Percentiles rank a stretch among this genome's conserved stretches.
Evolutionary conservation across 2,113 vertebrate species (phyloP).

Genomic region (Fulica atra): DNA sequence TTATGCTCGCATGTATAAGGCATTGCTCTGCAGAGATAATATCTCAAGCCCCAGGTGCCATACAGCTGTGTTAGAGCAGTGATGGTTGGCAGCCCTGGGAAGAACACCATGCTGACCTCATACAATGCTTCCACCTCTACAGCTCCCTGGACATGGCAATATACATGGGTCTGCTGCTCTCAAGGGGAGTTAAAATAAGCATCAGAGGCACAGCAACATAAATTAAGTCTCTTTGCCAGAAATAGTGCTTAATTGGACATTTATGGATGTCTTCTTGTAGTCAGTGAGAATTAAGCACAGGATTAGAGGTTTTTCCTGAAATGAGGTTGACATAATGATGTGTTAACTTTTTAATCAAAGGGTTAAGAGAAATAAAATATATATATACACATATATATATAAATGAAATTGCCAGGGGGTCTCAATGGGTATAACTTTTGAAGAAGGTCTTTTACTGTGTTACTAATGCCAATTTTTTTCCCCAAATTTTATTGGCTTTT

Average conservation of each 20-base stretch:
- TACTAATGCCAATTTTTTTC: neutral
- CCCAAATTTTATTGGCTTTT: neutral
- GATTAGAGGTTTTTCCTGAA: neutral
- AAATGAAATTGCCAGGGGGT: neutral
- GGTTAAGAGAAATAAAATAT: neutral
- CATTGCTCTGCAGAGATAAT: neutral
- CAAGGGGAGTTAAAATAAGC: neutral
- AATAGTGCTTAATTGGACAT: neutral
- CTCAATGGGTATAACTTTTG: neutral
- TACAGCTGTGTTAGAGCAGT: neutral
- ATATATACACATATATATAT: neutral
- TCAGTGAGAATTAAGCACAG: neutral
- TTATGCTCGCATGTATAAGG: neutral
- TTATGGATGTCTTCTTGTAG: neutral
- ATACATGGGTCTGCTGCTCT: neutral
- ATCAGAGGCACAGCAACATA: neutral
- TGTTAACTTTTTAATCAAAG: neutral
- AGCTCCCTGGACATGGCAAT: neutral
- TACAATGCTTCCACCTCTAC: neutral
- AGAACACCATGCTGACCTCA: fast-evolving
- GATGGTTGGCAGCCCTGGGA: neutral
- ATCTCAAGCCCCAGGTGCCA: fast-evolving
- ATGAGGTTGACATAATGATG: neutral
- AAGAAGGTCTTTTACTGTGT: neutral
- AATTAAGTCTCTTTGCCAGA: neutral